Base-by-base conservation (phyloP, 1,140 invertebrate genomes). In the Doryteuthis pealeii region DNA sequence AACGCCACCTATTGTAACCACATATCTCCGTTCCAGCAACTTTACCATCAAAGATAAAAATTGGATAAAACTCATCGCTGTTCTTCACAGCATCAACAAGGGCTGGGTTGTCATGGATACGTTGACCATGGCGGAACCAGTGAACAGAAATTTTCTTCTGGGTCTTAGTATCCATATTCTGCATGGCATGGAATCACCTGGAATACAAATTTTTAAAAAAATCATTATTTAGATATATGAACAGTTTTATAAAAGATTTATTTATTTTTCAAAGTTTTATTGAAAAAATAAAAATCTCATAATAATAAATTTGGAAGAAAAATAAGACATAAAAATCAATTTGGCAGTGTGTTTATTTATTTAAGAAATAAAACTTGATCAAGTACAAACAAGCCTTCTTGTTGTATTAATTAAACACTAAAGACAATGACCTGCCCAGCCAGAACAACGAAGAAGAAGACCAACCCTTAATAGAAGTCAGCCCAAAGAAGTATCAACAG, bases 1-100 rank as follows among this genome's bases (percentile, higher is more conserved):
- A 87, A n/a, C 80, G 88, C 90, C 92, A 90, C 10, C 92, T 90
- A 79, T 93, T 93, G 82, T 92, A 93, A 1, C 91, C 92, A 10
- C 92, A 89, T 45, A 89, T 76, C 74, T 91, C 90, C 0, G 91
- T 92, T 58, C 91, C 92, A 83, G 92, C 92, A 76, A 91, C 92
- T 84, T 92, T 90, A 69, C 92, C 92, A 86, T 94, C 92, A 83
- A 93, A 93, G 71, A 94, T 92, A 80, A 93, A 93, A 1, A 93
- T 81, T 0, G 92, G 91, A 77, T 91, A 91, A 65, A 88, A 81
- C 31, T 82, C 79, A n/a, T 76, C 74, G 62, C 75, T 82, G 70
- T 91, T 89, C 58, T 90, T 84, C 0, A 92, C 76, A 0, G 92
- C 92, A 32, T 90, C 87, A 18, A 91, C 78, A n/a, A 93, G 75